These are phyloP conservation scores for Mola mola DNA, from an alignment of 2,113 vertebrate species.

Conservation along the genomic window DNA sequence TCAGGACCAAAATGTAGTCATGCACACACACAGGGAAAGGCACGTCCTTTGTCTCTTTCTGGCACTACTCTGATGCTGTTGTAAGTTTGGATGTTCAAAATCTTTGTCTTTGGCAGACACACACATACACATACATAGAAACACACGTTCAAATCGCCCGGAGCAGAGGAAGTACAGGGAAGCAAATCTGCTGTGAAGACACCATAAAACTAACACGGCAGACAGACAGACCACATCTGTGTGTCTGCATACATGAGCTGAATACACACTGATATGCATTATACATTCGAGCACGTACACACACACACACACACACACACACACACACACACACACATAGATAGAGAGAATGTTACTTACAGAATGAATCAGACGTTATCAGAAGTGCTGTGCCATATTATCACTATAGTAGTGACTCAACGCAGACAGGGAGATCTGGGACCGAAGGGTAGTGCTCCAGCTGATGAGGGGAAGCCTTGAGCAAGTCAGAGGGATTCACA, in stretches of 20 bases:
- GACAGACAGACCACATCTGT: constrained; percentile 44
- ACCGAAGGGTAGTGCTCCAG: constrained; percentile 57
- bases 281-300: constrained; percentile 24
- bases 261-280: constrained; percentile 56
- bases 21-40: constrained; percentile 29
- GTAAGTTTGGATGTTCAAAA: constrained; percentile 75
- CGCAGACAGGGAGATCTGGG: constrained; percentile 57
- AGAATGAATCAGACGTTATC: constrained; percentile 78
- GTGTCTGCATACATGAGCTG: constrained; percentile 23
- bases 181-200: constrained; percentile 67
- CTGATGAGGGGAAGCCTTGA: constrained; percentile 9
- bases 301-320: constrained; percentile 33
- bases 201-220: constrained; percentile 65
- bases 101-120: constrained; percentile 60
- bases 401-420: constrained; percentile 68
- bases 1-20: constrained; percentile 65
- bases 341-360: constrained; percentile 73
- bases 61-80: constrained; percentile 69
- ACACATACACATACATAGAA: constrained; percentile 27
- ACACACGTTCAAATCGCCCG: constrained; percentile 56
- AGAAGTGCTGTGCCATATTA: constrained; percentile 65
- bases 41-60: constrained; percentile 52
- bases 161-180: constrained; percentile 69
- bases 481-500: constrained; percentile 53
- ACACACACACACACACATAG: constrained; percentile 8